Evolutionary conservation across 2,888 invertebrate species (phyloP), one percentile per base, ranked within the genome.

Genomic region (Empis stercorea): DNA sequence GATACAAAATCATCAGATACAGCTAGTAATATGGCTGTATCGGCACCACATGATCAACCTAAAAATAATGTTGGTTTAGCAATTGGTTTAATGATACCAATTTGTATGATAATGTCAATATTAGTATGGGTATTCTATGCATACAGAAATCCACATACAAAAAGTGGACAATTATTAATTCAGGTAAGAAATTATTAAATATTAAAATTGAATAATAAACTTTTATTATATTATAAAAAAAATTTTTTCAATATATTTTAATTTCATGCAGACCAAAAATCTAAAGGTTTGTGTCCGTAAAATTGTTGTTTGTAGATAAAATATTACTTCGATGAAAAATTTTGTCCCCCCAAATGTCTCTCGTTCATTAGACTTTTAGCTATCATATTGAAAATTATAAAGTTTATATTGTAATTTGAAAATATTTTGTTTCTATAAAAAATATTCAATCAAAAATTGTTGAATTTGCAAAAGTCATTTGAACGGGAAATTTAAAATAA

Each of bases 141-240:
- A 5, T 99, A 96, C 73, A 83, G 87, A 63, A 91, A 95, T 73
- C 97, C 97, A 2, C 94, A 94, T 63, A 88, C 93, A 7, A 79
- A 87, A 44, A 93, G 94, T 56, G 99, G 99, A 52, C 94, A 96
- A 70, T 79, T 96, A 61, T 79, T 99, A 46, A 97, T 99, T 62
- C 87, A 89, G 81, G 95, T 95, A 71, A 74, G 75, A 65, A 53
- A 32, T 46, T n/a, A 42, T 41, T n/a, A n/a, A n/a, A n/a, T 49
- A 39, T 49, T 41, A 48, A 51, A 40, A 11, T 30, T 38, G 10
- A 42, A 34, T 13, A 14, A 23, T 14, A 7, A 11, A 23, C 5
- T 17, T 16, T 27, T 46, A 30, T 38, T 47, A 23, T 6, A 16
- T 27, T 41, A 37, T 38, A 48, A 15, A 15, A 16, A 30, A 27